Evolutionary conservation across 2,113 vertebrate species (phyloP), one percentile per base, ranked within the genome.

Genomic region (Turnix velox): DNA sequence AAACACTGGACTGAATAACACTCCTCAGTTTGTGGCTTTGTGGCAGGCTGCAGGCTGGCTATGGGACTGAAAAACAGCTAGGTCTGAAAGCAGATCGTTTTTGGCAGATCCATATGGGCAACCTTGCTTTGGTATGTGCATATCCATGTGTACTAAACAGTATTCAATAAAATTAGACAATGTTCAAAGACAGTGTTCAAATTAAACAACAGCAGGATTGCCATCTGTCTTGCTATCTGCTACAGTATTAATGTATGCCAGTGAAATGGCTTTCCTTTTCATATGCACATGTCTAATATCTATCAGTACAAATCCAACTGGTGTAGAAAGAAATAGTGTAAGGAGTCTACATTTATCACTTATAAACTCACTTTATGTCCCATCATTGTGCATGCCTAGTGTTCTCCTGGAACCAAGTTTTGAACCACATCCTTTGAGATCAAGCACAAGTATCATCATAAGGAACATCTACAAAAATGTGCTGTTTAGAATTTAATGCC

Each of bases 101-200:
- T 18, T 39, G n/a, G n/a, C 46, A 68, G 37, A 69, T 54, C 42
- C 31, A 9, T 52, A n/a, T 49, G 33, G 68, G 39, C n/a, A 45
- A 37, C 39, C 18, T 69, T 89, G 40, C 45, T 35, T 17, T 52
- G 66, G 14, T 39, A 2, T 62, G 43, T 54, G 14, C 59, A 31
- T 67, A 82, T 58, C 20, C 43, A 51, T 1, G 2, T 18, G 25
- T 73, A 86, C 25, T 40, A 90, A 93, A 69, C 51, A 79, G 52
- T 45, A 73, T 85, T 73, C 33, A 75, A 79, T 18, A 90, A 82
- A 96, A 77, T 61, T 40, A 74, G 68, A 55, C 25, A 57, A 69
- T 59, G 22, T 68, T 80, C 39, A 83, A 40, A 75, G 40, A 30
- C 59, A 62, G 20, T 40, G 37, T 42, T 62, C 59, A 28, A 80